Percentiles rank a stretch among this genome's conserved stretches.
These are phyloP conservation scores for Pampusana beccarii DNA, from an alignment of 2,113 vertebrate genomes.

Conservation along the genomic window DNA sequence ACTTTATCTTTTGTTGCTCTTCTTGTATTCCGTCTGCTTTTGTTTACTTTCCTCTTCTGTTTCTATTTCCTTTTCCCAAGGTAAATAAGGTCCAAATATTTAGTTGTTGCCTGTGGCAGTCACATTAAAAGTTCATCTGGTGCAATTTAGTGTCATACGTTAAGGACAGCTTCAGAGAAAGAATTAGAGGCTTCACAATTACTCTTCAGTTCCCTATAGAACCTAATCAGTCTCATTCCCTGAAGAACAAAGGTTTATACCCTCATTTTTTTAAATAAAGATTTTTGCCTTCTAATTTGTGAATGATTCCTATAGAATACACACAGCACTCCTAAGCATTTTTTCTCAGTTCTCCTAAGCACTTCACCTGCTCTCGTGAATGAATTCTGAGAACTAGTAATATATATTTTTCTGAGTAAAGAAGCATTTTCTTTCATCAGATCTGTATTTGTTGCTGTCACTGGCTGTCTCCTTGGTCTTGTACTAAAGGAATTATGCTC, in stretches of 20 bases:
- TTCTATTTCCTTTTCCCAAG: constrained; percentile 2
- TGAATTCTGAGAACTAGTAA: background rate
- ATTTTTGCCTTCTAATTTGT: background rate
- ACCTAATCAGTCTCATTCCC: background rate
- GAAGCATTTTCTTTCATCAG: background rate
- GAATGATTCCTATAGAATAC: background rate
- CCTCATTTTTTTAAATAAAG: background rate
- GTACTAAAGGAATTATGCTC: background rate
- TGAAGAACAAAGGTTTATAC: background rate
- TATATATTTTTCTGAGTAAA: background rate
- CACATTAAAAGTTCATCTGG: background rate
- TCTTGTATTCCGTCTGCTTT: background rate
- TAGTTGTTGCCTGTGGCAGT: constrained; percentile 4
- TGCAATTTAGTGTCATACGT: background rate
- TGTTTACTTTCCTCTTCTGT: background rate
- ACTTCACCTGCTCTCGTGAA: background rate
- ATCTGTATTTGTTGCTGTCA: background rate
- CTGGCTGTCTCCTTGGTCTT: background rate
- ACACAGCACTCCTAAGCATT: background rate
- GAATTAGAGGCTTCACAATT: background rate
- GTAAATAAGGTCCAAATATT: background rate
- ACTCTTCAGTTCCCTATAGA: background rate
- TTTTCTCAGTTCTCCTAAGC: background rate
- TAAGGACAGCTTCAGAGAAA: background rate
- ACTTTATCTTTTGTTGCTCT: background rate